A percentile compares a stretch with the other conserved stretches of the same genome.
Conservation (phyloP, 2,113 vertebrate species). For the Syngnathus floridae region DNA sequence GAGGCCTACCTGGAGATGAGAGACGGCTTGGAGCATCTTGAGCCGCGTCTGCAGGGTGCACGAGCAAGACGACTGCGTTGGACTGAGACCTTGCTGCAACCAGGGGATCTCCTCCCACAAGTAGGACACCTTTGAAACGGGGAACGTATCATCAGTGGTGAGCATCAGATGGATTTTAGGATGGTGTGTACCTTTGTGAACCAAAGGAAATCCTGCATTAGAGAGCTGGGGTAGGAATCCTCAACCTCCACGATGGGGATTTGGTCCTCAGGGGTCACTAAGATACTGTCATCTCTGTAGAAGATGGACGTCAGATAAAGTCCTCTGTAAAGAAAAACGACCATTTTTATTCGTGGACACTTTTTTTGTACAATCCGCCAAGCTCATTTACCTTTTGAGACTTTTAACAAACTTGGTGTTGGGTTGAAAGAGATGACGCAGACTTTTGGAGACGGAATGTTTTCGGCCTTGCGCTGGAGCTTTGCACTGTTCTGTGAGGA, state of each 20-base stretch:
- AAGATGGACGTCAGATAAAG: slow-evolving; percentile 81
- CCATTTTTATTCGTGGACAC: neutral
- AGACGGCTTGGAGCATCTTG: slow-evolving; percentile 83
- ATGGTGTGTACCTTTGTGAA: slow-evolving; percentile 78
- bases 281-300: slow-evolving; percentile 81
- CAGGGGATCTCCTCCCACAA: slow-evolving; percentile 87
- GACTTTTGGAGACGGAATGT: slow-evolving; percentile 86
- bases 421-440: slow-evolving; percentile 86
- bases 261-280: slow-evolving; percentile 88
- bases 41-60: slow-evolving; percentile 83
- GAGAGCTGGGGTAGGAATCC: slow-evolving; percentile 82
- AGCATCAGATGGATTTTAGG: no score
- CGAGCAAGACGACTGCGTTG: slow-evolving; percentile 81
- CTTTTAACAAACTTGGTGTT: slow-evolving; percentile 86
- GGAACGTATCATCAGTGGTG: neutral
- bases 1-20: slow-evolving; percentile 77
- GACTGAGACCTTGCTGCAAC: slow-evolving; percentile 80
- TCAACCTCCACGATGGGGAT: slow-evolving; percentile 86
- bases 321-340: slow-evolving; percentile 62
- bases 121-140: slow-evolving; percentile 74
- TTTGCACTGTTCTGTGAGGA: slow-evolving; percentile 77
- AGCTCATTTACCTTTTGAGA: slow-evolving; percentile 75
- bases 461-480: slow-evolving; percentile 79
- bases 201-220: slow-evolving; percentile 89
- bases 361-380: neutral